Percentiles rank a stretch among this genome's conserved stretches.
These are phyloP conservation scores for Hypomecis punctinalis DNA, from an alignment of 2,888 invertebrate species.

Conservation along the genomic window DNA sequence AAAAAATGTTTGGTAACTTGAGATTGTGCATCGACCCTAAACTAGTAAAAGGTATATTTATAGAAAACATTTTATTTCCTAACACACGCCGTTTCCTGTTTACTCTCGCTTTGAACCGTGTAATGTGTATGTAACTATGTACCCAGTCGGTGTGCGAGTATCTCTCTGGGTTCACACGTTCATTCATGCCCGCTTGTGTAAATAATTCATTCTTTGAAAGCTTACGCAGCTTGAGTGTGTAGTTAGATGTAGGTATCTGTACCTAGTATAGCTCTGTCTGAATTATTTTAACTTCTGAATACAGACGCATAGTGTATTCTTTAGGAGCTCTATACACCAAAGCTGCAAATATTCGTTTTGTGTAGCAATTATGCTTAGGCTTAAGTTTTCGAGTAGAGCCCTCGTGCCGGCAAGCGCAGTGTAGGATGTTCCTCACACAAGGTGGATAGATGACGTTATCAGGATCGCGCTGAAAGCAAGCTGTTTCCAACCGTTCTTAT, in stretches of 20 bases:
- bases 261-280: no score
- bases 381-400: no score
- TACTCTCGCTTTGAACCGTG: conserved; percentile 31
- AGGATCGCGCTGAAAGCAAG: no score
- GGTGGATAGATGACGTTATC: no score
- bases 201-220: neutral
- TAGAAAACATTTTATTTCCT: conserved; percentile 27
- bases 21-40: neutral
- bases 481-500: no score
- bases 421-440: no score
- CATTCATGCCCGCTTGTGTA: conserved; percentile 29
- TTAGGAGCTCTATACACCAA: no score
- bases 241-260: neutral
- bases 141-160: conserved; percentile 7
- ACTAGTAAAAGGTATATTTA: conserved; percentile 21
- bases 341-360: no score
- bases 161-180: conserved; percentile 22
- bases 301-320: no score
- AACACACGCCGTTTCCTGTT: conserved; percentile 39
- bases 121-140: neutral
- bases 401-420: no score
- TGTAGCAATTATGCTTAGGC: no score
- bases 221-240: neutral
- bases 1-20: neutral
- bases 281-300: no score